Evolutionary conservation across 2,113 vertebrate species (phyloP).

Genomic region (Paradisaea rubra): DNA sequence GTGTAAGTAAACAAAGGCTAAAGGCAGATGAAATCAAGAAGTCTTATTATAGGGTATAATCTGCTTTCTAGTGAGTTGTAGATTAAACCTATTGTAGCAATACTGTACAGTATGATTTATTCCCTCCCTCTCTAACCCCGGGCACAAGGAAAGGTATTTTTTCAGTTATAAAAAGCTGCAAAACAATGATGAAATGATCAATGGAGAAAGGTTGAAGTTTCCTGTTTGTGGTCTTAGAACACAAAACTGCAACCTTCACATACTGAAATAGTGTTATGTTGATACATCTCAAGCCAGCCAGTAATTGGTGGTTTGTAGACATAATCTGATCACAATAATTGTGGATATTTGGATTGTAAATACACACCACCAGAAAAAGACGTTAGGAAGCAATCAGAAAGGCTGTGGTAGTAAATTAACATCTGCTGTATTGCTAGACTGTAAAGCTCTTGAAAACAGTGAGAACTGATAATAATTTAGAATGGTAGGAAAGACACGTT

Average conservation of each 20-base stretch:
- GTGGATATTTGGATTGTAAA: conserved; percentile 8
- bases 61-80: background rate
- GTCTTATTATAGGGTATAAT: background rate
- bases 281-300: background rate
- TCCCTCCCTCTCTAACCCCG: background rate
- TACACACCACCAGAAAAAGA: background rate
- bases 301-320: background rate
- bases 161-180: background rate
- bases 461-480: background rate
- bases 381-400: conserved; percentile 26
- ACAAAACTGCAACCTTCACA: background rate
- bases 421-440: background rate
- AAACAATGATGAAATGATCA: background rate
- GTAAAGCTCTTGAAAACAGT: background rate
- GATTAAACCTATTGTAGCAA: background rate
- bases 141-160: background rate
- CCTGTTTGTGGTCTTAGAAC: background rate
- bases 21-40: background rate
- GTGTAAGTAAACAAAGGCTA: background rate
- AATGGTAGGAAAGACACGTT: background rate
- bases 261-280: background rate
- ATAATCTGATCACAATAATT: conserved; percentile 9
- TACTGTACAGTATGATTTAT: background rate
- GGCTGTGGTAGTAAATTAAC: background rate
- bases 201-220: background rate